A percentile compares a stretch with the other conserved stretches of the same genome.
Conservation (phyloP, 2,113 vertebrate species). For the Triplophysa tibetana region DNA sequence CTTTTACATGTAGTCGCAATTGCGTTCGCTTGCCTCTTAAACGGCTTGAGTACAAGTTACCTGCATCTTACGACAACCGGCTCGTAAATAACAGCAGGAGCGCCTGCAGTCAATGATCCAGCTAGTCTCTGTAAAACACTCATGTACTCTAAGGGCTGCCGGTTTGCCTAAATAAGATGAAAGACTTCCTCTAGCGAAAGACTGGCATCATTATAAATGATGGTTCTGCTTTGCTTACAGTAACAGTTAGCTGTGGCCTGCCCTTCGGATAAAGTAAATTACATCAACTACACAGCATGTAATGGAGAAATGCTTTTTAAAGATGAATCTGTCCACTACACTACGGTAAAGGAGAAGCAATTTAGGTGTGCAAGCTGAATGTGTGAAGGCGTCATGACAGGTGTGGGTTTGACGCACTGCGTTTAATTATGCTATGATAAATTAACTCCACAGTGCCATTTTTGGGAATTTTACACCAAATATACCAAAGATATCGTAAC, state of each 20-base stretch:
- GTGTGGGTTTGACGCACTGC: not conserved
- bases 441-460: not conserved
- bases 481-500: not conserved
- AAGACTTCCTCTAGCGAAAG: slow-evolving; percentile 53
- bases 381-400: not conserved
- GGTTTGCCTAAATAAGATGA: slow-evolving; percentile 64
- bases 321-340: slow-evolving; percentile 57
- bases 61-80: not conserved
- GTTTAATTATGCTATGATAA: not conserved
- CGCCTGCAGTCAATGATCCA: slow-evolving; percentile 31
- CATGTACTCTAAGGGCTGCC: slow-evolving; percentile 48
- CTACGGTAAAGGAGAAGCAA: slow-evolving; percentile 54
- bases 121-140: slow-evolving; percentile 32
- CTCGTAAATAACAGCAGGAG: slow-evolving; percentile 13
- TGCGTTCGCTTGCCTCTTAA: slow-evolving; percentile 8
- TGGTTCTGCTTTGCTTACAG: slow-evolving; percentile 41
- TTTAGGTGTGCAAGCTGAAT: slow-evolving; percentile 1
- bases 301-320: slow-evolving; percentile 52
- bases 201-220: slow-evolving; percentile 58
- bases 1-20: not conserved
- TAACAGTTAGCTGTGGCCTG: slow-evolving; percentile 53
- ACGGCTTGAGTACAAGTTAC: not conserved
- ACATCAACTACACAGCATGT: slow-evolving; percentile 42
- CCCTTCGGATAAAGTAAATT: slow-evolving; percentile 49
- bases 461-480: slow-evolving; percentile 1